Percentiles rank a stretch among this genome's conserved stretches.
These are phyloP conservation scores for Latrodectus elegans DNA, from an alignment of 2,888 invertebrate genomes.

Conservation along the genomic window DNA sequence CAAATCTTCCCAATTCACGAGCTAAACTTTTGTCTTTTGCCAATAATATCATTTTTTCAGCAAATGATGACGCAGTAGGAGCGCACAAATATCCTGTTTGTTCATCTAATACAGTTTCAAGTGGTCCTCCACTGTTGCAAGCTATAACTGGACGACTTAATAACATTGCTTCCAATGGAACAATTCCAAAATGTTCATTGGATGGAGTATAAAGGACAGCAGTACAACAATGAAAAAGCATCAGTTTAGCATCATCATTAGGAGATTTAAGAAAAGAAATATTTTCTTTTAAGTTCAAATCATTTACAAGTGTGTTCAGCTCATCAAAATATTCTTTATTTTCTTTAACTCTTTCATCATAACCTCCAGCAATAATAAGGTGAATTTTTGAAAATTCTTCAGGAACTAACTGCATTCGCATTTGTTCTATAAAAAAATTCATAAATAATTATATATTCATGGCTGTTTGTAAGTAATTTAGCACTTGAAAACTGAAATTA, in stretches of 20 bases:
- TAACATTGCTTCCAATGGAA: constrained; percentile 99
- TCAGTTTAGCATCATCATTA: constrained; percentile 87
- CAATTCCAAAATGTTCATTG: constrained; percentile 99
- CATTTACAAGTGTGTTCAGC: constrained; percentile 81
- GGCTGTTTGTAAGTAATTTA: too few relatives aligned
- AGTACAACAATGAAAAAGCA: constrained; percentile 84
- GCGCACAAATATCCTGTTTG: constrained; percentile 88
- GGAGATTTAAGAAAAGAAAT: constrained; percentile 91
- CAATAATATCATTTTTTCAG: constrained; percentile 84
- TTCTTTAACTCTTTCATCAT: constrained; percentile 89
- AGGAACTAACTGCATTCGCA: constrained; percentile 69
- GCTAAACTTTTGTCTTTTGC: constrained; percentile 80
- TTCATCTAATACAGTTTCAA: constrained; percentile 88
- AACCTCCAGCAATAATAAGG: constrained; percentile 96
- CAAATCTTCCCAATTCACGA: constrained; percentile 80
- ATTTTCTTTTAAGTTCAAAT: constrained; percentile 81
- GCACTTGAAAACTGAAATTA: too few relatives aligned
- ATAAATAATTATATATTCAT: too few relatives aligned
- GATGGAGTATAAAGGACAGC: constrained; percentile 95
- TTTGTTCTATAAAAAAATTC: constrained; percentile 68
- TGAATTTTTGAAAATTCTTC: constrained; percentile 77
- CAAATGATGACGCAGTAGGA: constrained; percentile 82
- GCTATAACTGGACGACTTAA: constrained; percentile 94
- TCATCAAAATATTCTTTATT: constrained; percentile 90
- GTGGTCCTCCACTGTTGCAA: constrained; percentile 94